Evolutionary conservation across 1,140 invertebrate genomes (phyloP), one percentile per base, ranked within the genome.

Genomic region (Macrobrachium nipponense): DNA sequence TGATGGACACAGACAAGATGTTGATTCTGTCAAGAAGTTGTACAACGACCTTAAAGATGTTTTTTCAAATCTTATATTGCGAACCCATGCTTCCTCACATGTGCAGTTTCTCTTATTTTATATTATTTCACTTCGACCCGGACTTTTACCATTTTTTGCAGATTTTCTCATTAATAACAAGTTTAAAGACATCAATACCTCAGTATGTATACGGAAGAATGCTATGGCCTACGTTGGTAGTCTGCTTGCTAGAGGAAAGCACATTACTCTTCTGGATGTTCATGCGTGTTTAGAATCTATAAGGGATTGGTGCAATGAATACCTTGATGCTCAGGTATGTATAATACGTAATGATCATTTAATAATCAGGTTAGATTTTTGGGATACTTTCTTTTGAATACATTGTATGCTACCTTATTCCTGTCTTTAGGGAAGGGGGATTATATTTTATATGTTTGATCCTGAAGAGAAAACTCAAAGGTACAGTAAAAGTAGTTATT

Each of bases 21-120:
- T 88, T 44, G 68, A 78, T 11, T 60, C 79, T 12, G 18, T 88
- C 3, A 88, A 86, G 64, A 60, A 62, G 61, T 60, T 88, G 2
- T 91, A 90, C 93, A 81, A 91, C 90, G 90, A 93, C 89, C 81
- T 92, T 60, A 88, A 95, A n/a, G 90, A 91, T 64, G 91, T 93
- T 36, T 97, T 97, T 91, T 95, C 97, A 86, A 93, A 93, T 89
- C 90, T 95, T 66, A 93, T 97, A 82, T 91, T 97, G 77, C 93
- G 94, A 5, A 96, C 95, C 15, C 94, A 95, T 90, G 94, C 93
- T 44, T 94, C 93, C 76, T 93, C 94, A 90, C 95, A 96, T 79
- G 80, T 86, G 60, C 96, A 97, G 91, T 97, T 95, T 91, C 90
- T 96, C 5, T 92, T 96, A 90, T 97, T 97, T 91, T 94, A 95